Evolutionary conservation across 2,888 invertebrate genomes (phyloP), one percentile per base, ranked within the genome.

Genomic region (Gastrophysa polygoni): DNA sequence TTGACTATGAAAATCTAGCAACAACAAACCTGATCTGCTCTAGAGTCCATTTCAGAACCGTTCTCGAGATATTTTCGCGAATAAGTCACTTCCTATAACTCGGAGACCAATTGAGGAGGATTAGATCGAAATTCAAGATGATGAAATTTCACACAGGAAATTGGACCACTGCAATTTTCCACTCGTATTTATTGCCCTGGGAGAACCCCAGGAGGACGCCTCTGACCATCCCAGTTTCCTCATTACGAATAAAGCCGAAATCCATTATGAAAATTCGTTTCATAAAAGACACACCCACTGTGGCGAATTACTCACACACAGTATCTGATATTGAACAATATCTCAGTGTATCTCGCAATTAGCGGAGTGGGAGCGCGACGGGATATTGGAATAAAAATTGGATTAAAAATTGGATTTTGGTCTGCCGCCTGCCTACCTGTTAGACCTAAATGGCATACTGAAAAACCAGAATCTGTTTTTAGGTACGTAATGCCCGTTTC

Each of bases 201-300:
- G 11, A 32, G 2, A 10, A 32, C 7, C 14, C 38, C 4, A 11
- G 2, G 38, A n/a, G n/a, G n/a, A n/a, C 38, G 38, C 14, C 14
- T 3, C 14, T 38, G 1, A 14, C 14, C n/a, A 16, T 21, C 7
- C 43, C 3, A 24, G 11, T 43, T 24, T 54, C 38, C 54, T 43
- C 14, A 54, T 54, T 21, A 54, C 24, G 21, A 50, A 57, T 44
- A 52, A 51, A 24, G 28, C 47, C 34, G 34, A 44, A 44, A 62
- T 62, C 43, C 56, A 63, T 63, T 63, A 59, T 50, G 47, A 56
- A 63, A 63, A 59, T 63, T 59, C 51, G 51, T 59, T 63, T 59
- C 51, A 51, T 59, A 46, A 63, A 56, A 59, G 54, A 63, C 63
- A 59, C 59, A 59, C 63, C 63, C 56, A 56, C 63, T 44, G 52